Conservation (phyloP, 2,888 invertebrate species). For the Lingula anatina region DNA sequence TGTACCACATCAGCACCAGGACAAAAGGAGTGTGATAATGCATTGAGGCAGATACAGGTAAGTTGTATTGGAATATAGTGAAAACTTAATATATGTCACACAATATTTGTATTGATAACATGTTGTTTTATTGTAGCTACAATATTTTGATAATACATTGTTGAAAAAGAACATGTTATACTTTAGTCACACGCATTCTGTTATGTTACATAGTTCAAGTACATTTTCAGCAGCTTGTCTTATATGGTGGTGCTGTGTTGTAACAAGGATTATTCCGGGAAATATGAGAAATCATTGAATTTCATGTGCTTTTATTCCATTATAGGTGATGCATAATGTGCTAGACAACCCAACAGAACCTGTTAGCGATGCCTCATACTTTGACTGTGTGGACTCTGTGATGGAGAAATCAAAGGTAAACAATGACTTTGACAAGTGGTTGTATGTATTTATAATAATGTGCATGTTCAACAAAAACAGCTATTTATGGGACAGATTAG, state of each 20-base stretch:
- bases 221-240: slow-evolving; percentile 1
- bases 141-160: not conserved
- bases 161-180: not conserved
- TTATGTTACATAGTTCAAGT: not conserved
- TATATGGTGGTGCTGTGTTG: not conserved
- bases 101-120: too few relatives aligned
- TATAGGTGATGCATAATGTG: slow-evolving; percentile 68
- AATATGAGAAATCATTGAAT: too few relatives aligned
- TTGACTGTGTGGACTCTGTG: slow-evolving; percentile 82
- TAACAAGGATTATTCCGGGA: not conserved
- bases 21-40: slow-evolving; percentile 94
- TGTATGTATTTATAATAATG: too few relatives aligned
- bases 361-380: slow-evolving; percentile 82
- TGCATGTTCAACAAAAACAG: too few relatives aligned
- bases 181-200: too few relatives aligned
- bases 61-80: too few relatives aligned
- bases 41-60: slow-evolving; percentile 80
- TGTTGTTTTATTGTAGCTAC: not conserved
- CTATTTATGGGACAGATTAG: too few relatives aligned
- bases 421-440: too few relatives aligned
- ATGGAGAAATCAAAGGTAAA: slow-evolving; percentile 47
- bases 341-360: slow-evolving; percentile 83
- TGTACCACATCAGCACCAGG: slow-evolving; percentile 84
- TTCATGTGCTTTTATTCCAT: slow-evolving; percentile 3
- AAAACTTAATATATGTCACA: too few relatives aligned